Conservation (phyloP, 2,113 vertebrate genomes). For the Serinus canaria region DNA sequence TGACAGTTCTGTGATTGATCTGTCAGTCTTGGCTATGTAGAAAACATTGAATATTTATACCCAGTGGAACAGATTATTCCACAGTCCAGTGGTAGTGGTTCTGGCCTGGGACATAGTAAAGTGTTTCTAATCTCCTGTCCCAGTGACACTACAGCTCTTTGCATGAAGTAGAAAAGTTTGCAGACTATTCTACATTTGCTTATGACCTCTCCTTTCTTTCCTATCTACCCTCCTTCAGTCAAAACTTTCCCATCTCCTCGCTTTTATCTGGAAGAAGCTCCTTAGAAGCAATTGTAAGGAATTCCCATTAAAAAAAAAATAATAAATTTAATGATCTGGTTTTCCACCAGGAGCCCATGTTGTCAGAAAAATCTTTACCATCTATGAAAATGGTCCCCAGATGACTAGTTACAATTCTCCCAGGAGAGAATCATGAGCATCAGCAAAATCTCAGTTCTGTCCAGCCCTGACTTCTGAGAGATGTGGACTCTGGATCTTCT, state of each 20-base stretch:
- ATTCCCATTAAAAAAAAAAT: background rate
- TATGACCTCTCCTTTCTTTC: background rate
- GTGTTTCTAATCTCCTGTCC: background rate
- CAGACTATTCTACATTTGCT: background rate
- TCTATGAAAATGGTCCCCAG: background rate
- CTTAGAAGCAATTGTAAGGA: background rate
- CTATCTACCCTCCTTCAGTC: background rate
- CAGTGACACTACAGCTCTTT: fast-evolving
- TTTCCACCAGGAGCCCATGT: background rate
- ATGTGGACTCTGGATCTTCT: background rate
- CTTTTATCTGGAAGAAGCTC: background rate
- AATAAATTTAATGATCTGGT: background rate
- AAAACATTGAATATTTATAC: background rate
- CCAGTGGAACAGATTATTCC: background rate
- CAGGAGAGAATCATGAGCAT: background rate
- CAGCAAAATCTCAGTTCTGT: background rate
- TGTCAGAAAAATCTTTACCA: slow-evolving; percentile 5
- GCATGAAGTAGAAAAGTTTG: background rate
- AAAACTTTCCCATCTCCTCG: background rate
- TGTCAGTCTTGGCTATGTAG: background rate
- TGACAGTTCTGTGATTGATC: background rate
- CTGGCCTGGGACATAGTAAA: background rate
- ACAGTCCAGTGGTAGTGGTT: background rate
- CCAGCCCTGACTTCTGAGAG: background rate
- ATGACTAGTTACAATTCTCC: background rate